These are phyloP conservation scores for Chironex yamaguchii DNA, from an alignment of 30 jellyfish, hydroid and myxozoan genomes.

Conservation along the genomic window DNA sequence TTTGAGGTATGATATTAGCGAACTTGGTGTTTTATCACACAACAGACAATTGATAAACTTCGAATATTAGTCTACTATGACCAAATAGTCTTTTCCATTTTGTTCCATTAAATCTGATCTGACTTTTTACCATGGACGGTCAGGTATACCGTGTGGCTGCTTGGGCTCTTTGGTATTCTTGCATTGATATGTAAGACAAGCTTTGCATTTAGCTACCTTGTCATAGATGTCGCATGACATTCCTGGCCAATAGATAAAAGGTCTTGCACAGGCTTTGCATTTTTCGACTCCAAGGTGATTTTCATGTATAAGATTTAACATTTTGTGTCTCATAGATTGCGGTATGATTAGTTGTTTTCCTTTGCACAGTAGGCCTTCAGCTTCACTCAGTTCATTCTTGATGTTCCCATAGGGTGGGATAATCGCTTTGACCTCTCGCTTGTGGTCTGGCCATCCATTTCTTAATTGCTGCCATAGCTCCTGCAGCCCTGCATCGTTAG, in stretches of 20 bases:
- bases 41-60: not conserved
- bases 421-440: conserved; percentile 27
- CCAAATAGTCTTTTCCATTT: conserved; percentile 1
- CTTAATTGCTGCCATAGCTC: conserved; percentile 1
- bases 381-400: conserved; percentile 28
- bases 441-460: conserved; percentile 45
- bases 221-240: conserved; percentile 15
- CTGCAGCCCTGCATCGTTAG: conserved; percentile 50
- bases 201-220: conserved; percentile 1
- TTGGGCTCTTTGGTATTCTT: conserved; percentile 26
- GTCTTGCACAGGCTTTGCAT: conserved; percentile 47
- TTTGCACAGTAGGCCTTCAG: conserved; percentile 40
- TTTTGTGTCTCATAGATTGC: conserved; percentile 34
- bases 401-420: conserved; percentile 34
- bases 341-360: conserved; percentile 43
- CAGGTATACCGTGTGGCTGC: not conserved
- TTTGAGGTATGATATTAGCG: not conserved
- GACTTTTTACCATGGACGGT: conserved; percentile 9
- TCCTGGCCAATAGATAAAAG: conserved; percentile 7
- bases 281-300: conserved; percentile 49
- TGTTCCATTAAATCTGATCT: conserved; percentile 52
- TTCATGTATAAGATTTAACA: conserved; percentile 41
- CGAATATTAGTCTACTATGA: conserved; percentile 23
- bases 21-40: not conserved
- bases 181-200: not conserved